Conservation (phyloP, 2,113 vertebrate species). For the Panurus biarmicus region DNA sequence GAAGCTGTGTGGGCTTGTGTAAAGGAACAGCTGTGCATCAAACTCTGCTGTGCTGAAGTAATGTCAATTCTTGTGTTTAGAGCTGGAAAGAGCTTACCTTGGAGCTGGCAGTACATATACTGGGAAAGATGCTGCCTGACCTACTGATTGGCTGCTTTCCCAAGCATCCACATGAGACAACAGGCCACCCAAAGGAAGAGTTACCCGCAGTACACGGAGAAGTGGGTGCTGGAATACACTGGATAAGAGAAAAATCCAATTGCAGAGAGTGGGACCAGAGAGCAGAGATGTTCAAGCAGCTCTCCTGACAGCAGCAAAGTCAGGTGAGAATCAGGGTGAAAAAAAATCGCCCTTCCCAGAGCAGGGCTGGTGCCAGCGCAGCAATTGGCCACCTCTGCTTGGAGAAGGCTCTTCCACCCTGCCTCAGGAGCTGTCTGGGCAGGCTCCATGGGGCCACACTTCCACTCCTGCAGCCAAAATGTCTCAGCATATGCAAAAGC, state of each 20-base stretch:
- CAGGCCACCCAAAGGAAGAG: background rate
- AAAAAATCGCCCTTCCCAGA: background rate
- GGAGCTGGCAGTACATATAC: background rate
- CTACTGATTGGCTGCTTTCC: background rate
- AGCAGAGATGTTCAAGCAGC: background rate
- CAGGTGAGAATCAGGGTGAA: background rate
- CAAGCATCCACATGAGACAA: background rate
- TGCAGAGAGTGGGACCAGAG: background rate
- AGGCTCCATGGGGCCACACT: rapidly evolving
- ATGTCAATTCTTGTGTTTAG: background rate
- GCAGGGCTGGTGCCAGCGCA: background rate
- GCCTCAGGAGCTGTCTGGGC: background rate
- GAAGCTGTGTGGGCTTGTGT: background rate
- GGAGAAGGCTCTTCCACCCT: background rate
- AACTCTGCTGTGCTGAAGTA: background rate
- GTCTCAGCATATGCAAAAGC: background rate
- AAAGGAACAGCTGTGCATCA: background rate
- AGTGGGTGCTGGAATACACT: rapidly evolving
- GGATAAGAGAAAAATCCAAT: background rate
- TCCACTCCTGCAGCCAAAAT: background rate
- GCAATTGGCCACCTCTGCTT: rapidly evolving
- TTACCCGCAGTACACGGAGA: rapidly evolving
- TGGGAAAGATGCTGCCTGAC: background rate
- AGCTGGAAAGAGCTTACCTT: background rate
- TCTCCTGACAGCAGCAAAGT: background rate